phyloP scores from a whole-genome alignment of 1,140 invertebrate species.

The Agraylea sexmaculata region DNA sequence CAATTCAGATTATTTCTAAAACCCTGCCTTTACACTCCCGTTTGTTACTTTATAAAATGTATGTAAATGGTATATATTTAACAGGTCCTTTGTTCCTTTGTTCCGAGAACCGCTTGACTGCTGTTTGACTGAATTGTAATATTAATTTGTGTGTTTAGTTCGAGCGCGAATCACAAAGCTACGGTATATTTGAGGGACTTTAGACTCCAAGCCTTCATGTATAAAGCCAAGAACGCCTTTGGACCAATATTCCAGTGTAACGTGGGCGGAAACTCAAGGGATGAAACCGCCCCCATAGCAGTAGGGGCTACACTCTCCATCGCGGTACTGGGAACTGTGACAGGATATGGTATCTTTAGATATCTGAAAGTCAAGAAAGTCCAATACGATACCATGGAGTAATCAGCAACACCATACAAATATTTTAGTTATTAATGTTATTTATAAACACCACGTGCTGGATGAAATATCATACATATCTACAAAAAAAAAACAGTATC shows the following conservation, averaged over 20 bases:
- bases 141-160: constrained; percentile 21
- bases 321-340: constrained; percentile 63
- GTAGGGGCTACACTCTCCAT: constrained; percentile 78
- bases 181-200: constrained; percentile 43
- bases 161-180: constrained; percentile 34
- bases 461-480: too few species aligned
- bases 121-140: too few species aligned
- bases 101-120: too few species aligned
- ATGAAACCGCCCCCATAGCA: constrained; percentile 76
- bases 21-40: too few species aligned
- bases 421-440: too few species aligned
- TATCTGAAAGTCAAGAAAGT: constrained; percentile 84
- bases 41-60: too few species aligned
- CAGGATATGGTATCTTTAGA: constrained; percentile 75
- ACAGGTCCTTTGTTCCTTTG: too few species aligned
- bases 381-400: constrained; percentile 88
- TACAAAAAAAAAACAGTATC: too few species aligned
- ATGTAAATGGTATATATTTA: too few species aligned
- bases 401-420: constrained; percentile 31
- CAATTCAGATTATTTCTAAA: too few species aligned
- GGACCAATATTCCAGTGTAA: constrained; percentile 45
- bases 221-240: constrained; percentile 43
- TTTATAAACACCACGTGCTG: too few species aligned
- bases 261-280: constrained; percentile 40
- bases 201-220: constrained; percentile 48